Evolutionary conservation across 1,140 invertebrate species (phyloP).

Genomic region (Diabrotica undecimpunctata): DNA sequence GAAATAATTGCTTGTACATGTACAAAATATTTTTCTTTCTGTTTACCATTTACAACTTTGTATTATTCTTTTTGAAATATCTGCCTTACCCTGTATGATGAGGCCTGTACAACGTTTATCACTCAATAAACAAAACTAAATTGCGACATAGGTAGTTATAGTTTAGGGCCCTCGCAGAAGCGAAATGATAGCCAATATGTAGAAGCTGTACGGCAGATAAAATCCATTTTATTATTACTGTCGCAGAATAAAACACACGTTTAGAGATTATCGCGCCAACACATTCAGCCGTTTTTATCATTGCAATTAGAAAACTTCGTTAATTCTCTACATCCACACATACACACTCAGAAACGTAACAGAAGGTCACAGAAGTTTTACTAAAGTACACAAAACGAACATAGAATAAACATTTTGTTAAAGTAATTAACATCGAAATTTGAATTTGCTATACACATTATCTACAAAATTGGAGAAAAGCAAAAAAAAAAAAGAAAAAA

Average conservation of each 20-base stretch:
- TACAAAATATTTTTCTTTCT: too few species aligned
- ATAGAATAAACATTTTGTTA: too few species aligned
- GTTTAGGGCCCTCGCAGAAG: slow-evolving; percentile 21
- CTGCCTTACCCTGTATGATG: too few species aligned
- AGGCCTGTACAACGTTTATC: slow-evolving; percentile 31
- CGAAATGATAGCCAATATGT: slow-evolving; percentile 26
- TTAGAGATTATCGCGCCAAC: slow-evolving; percentile 18
- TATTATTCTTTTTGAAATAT: too few species aligned
- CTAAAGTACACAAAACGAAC: background rate
- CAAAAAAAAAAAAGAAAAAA: too few species aligned
- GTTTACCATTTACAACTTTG: too few species aligned
- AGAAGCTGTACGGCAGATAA: slow-evolving; percentile 27
- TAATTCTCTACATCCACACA: slow-evolving; percentile 6
- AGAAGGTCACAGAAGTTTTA: slow-evolving; percentile 16
- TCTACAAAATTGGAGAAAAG: too few species aligned
- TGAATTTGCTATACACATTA: too few species aligned
- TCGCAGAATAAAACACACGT: slow-evolving; percentile 24
- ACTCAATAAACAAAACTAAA: slow-evolving; percentile 37
- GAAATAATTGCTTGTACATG: too few species aligned
- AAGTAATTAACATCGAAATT: too few species aligned
- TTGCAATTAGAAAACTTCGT: slow-evolving; percentile 33
- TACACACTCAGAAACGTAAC: slow-evolving; percentile 14
- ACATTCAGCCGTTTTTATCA: slow-evolving; percentile 24
- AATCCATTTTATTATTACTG: slow-evolving; percentile 26
- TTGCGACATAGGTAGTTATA: slow-evolving; percentile 28